Base-by-base conservation (phyloP, 2,797 vertebrate genomes). In the Protonibea diacanthus region DNA sequence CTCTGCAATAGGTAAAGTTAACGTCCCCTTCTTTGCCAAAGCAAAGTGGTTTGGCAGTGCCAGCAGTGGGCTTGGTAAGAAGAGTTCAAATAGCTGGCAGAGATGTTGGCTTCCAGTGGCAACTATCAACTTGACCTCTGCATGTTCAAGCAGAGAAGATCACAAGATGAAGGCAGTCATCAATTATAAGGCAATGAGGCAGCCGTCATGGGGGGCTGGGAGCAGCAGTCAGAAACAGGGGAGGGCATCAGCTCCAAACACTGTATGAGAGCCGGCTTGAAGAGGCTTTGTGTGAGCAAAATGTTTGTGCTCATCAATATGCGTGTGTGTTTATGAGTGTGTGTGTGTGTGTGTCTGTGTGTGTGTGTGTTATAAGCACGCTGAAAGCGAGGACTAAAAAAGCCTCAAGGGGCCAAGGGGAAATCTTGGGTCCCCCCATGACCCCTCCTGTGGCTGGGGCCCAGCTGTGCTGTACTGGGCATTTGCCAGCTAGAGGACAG, bases 401-500 rank as follows among this genome's bases (percentile, higher is more conserved):
- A 82, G 74, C 86, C 88, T 88, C 40, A 23, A 83, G 90, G 89
- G 92, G 83, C 75, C 49, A 12, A 45, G 76, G 76, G 76, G 77
- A 71, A 76, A 87, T 86, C 81, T 86, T 88, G 84, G 85, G 89
- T 76, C 81, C 86, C 81, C 86, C 65, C 25, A 6, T 91, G 86
- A 91, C 90, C 90, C 86, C 87, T 93, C 89, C 85, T 86, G 80
- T 84, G 87, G 87, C 86, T 84, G 74, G 86, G 90, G 87, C 91
- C 85, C 92, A 93, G 92, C 92, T 93, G 92, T 90, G 88, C 57
- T 79, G 81, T 72, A 67, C 82, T 90, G 90, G 90, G 91, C 85
- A 87, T 92, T 86, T 93, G 92, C 90, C 92, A 92, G 91, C 91
- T 91, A 87, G 89, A 91, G 91, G 91, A 91, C 85, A 89, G 86